Conservation (phyloP, 2,113 vertebrate species). For the Oryzias curvinotus region DNA sequence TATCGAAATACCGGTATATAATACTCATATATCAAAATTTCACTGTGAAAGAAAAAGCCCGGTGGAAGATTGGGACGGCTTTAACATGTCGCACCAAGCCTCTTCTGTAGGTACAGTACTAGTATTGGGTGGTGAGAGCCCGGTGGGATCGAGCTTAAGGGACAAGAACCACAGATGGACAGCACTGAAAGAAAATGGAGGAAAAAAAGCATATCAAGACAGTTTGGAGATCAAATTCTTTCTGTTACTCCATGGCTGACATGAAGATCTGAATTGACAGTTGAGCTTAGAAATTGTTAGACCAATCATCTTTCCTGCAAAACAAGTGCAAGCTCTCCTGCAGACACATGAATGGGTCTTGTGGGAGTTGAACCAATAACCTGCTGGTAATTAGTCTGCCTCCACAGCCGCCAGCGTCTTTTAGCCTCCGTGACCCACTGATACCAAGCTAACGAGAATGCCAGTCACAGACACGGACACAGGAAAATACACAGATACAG, state of each 20-base stretch:
- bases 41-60: too few species aligned
- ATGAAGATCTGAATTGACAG: slow-evolving; percentile 65
- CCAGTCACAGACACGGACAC: slow-evolving; percentile 46
- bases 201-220: neutral
- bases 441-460: slow-evolving; percentile 71
- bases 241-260: slow-evolving; percentile 62
- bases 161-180: neutral
- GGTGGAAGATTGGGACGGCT: too few species aligned
- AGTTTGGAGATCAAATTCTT: slow-evolving; percentile 39
- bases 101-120: too few species aligned
- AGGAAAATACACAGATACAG: slow-evolving; percentile 8
- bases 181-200: slow-evolving; percentile 3
- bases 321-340: slow-evolving; percentile 7
- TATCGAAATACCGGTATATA: too few species aligned
- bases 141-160: neutral
- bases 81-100: too few species aligned
- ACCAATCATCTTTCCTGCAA: slow-evolving; percentile 35
- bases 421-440: slow-evolving; percentile 70
- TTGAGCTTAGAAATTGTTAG: slow-evolving; percentile 54
- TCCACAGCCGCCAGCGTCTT: slow-evolving; percentile 70
- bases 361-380: slow-evolving; percentile 73
- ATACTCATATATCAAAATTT: too few species aligned
- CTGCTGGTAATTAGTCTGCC: slow-evolving; percentile 75
- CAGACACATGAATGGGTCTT: slow-evolving; percentile 54
- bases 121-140: too few species aligned